A percentile compares a stretch with the other conserved stretches of the same genome.
Evolutionary conservation across 2,888 invertebrate genomes (phyloP).

Genomic region (Drosophila dives): DNA sequence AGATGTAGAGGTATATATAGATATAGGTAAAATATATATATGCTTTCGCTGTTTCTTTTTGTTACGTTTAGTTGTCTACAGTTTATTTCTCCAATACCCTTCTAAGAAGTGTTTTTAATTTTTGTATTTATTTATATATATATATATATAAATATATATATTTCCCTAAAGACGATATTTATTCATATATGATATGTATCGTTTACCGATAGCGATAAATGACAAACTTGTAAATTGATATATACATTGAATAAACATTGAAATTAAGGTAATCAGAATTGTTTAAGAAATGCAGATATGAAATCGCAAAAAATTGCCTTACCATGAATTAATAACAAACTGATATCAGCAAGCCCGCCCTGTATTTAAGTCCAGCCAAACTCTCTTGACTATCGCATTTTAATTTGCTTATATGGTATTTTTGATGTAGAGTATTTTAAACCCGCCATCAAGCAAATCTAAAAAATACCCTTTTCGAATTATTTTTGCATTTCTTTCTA

Average conservation of each 20-base stretch:
- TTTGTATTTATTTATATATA: too few relatives aligned
- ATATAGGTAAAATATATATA: background rate
- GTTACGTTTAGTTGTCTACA: conserved; percentile 30
- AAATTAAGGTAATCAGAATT: background rate
- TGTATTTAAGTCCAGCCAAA: background rate
- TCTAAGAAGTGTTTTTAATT: too few relatives aligned
- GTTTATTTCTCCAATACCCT: background rate
- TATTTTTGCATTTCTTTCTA: conserved; percentile 29
- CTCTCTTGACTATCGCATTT: background rate
- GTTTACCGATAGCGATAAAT: background rate
- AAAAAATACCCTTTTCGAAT: conserved; percentile 14
- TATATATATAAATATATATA: too few relatives aligned
- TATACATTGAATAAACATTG: background rate
- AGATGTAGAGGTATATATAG: background rate
- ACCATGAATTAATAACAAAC: background rate
- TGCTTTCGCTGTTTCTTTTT: background rate
- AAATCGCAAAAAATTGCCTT: background rate
- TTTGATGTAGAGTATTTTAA: conserved; percentile 6
- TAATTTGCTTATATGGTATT: background rate
- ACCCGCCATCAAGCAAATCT: background rate
- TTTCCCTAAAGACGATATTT: too few relatives aligned
- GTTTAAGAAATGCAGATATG: background rate
- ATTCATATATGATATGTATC: background rate
- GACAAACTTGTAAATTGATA: background rate
- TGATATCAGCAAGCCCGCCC: background rate